Percentiles rank a stretch among this genome's conserved stretches.
Conservation (phyloP, 2,113 vertebrate species). For the Camarhynchus parvulus region DNA sequence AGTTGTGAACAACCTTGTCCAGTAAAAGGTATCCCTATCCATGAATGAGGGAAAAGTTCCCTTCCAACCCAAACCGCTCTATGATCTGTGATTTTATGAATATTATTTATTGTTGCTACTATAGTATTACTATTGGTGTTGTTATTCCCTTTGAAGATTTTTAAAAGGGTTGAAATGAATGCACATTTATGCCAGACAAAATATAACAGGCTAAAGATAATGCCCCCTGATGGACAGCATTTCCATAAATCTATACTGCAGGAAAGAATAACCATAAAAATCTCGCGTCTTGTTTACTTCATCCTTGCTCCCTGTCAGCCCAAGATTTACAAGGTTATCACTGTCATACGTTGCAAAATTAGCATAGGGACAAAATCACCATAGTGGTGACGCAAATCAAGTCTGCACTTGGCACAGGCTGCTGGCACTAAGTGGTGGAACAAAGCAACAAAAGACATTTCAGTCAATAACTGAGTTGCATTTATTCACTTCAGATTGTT, state of each 20-base stretch:
- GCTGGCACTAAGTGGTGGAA: background rate
- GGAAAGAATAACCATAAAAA: background rate
- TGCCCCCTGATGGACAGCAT: background rate
- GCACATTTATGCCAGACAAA: background rate
- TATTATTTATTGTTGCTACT: background rate
- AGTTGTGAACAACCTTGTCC: background rate
- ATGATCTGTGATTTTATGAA: background rate
- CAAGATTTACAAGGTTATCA: background rate
- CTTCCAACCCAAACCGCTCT: background rate
- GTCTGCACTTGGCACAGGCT: background rate
- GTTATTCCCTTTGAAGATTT: background rate
- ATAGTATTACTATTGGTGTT: background rate
- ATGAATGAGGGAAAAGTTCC: background rate
- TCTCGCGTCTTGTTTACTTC: background rate
- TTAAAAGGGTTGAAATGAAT: background rate
- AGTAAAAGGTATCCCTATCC: background rate
- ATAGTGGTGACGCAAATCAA: background rate
- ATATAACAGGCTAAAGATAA: background rate
- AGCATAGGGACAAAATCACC: background rate
- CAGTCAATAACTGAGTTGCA: background rate
- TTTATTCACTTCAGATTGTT: background rate
- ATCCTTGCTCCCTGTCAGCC: background rate
- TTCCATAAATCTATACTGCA: accelerated
- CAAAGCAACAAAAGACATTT: conserved; percentile 7
- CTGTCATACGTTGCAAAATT: background rate